Percentiles rank a stretch among this genome's conserved stretches.
Evolutionary conservation across 2,797 vertebrate genomes (phyloP).

Genomic region (Melopsittacus undulatus): DNA sequence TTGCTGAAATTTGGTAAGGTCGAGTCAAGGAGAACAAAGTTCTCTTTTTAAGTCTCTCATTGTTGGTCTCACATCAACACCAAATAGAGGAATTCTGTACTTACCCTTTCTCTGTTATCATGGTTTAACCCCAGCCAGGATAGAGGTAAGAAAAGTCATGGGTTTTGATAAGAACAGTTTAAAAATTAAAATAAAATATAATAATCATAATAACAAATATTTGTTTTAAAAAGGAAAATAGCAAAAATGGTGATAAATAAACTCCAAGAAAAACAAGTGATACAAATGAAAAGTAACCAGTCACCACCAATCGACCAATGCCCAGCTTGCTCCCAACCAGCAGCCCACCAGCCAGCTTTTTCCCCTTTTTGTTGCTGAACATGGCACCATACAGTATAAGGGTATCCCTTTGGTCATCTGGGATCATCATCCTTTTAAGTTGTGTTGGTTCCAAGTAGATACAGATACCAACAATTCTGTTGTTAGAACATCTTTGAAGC

Average conservation of each 20-base stretch:
- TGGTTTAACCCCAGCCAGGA: not conserved
- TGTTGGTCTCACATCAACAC: not conserved
- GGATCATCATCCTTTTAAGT: not conserved
- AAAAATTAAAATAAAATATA: not conserved
- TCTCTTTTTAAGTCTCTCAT: not conserved
- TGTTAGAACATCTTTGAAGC: not conserved
- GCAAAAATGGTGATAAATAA: not conserved
- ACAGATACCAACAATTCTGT: not conserved
- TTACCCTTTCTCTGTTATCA: not conserved
- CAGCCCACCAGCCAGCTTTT: not conserved
- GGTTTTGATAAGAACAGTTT: not conserved
- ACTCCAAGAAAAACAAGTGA: not conserved
- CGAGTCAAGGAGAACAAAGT: not conserved
- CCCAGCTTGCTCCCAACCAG: not conserved
- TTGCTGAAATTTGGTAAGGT: not conserved
- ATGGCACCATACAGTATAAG: not conserved
- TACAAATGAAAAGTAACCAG: not conserved
- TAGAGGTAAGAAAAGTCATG: not conserved
- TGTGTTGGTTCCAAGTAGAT: not conserved
- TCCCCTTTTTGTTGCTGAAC: not conserved
- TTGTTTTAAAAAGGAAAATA: not conserved
- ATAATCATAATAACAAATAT: not conserved
- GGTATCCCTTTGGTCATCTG: not conserved
- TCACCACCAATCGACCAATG: not conserved
- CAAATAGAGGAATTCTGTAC: not conserved